phyloP scores from a whole-genome alignment of 1,140 invertebrate species.

The Orussus abietinus region DNA sequence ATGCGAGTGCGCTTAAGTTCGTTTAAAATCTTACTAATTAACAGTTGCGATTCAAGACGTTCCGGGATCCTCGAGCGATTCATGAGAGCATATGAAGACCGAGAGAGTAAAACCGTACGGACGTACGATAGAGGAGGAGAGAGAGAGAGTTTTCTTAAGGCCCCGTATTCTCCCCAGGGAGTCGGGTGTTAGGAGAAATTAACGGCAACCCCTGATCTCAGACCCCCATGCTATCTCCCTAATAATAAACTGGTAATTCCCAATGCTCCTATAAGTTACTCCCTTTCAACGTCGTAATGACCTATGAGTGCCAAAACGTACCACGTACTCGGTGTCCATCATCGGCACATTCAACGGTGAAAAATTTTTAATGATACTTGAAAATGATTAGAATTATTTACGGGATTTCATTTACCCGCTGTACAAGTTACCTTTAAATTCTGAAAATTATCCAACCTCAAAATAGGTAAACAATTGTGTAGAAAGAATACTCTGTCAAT shows the following conservation, averaged over 20 bases:
- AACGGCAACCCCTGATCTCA: slow-evolving; percentile 50
- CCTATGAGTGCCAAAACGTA: slow-evolving; percentile 41
- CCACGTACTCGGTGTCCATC: slow-evolving; percentile 30
- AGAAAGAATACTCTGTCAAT: too few relatives aligned
- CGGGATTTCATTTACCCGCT: too few relatives aligned
- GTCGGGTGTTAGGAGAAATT: slow-evolving; percentile 48
- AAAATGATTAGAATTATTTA: too few relatives aligned
- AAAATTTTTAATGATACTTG: too few relatives aligned
- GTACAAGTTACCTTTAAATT: background rate
- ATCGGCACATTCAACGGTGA: too few relatives aligned
- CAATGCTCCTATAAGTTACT: slow-evolving; percentile 55
- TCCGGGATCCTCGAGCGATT: slow-evolving; percentile 17
- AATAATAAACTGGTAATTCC: slow-evolving; percentile 56
- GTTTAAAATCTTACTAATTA: slow-evolving; percentile 49
- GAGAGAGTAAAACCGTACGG: slow-evolving; percentile 4
- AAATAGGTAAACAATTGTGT: too few relatives aligned
- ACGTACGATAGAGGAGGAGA: slow-evolving; percentile 27
- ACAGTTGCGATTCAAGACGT: slow-evolving; percentile 47
- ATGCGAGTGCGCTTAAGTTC: too few relatives aligned
- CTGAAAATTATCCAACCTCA: too few relatives aligned
- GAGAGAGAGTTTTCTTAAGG: slow-evolving; percentile 40
- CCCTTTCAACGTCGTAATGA: slow-evolving; percentile 51
- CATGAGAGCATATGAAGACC: background rate
- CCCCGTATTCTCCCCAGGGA: slow-evolving; percentile 46
- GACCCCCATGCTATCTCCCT: slow-evolving; percentile 50